These are phyloP conservation scores for Lasioglossum leucozonium DNA, from an alignment of 2,888 invertebrate genomes.

Conservation along the genomic window DNA sequence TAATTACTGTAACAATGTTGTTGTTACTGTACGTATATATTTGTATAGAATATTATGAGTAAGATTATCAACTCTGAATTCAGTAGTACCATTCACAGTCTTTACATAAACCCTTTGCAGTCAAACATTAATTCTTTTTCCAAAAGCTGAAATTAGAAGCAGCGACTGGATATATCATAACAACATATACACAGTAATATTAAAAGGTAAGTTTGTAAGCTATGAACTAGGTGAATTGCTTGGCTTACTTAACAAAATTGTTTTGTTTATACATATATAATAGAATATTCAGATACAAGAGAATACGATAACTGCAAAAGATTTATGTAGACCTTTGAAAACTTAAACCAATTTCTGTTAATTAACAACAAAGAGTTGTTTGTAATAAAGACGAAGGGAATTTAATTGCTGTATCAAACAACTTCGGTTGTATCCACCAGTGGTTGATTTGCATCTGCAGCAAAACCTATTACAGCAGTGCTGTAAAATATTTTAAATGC, in stretches of 20 bases:
- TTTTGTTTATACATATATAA: not conserved
- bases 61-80: constrained; percentile 20
- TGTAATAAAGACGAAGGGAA: constrained; percentile 18
- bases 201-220: not conserved
- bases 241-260: not conserved
- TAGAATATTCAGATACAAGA: not conserved
- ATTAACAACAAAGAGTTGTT: constrained; percentile 45
- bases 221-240: not conserved
- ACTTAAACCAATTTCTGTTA: constrained; percentile 22
- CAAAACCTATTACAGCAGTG: constrained; percentile 83
- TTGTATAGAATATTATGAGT: constrained; percentile 11
- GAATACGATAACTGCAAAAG: constrained; percentile 37
- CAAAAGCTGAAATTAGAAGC: not conserved
- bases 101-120: constrained; percentile 40
- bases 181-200: not conserved
- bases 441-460: constrained; percentile 80
- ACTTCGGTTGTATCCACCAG: constrained; percentile 78
- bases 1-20: constrained; percentile 37
- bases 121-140: not conserved
- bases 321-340: constrained; percentile 26
- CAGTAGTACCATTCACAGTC: constrained; percentile 11
- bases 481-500: constrained; percentile 74
- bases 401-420: constrained; percentile 66
- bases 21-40: constrained; percentile 20
- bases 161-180: not conserved